A percentile compares a stretch with the other conserved stretches of the same genome.
phyloP scores from a whole-genome alignment of 1,140 invertebrate species.

The Venustaconcha ellipsiformis region DNA sequence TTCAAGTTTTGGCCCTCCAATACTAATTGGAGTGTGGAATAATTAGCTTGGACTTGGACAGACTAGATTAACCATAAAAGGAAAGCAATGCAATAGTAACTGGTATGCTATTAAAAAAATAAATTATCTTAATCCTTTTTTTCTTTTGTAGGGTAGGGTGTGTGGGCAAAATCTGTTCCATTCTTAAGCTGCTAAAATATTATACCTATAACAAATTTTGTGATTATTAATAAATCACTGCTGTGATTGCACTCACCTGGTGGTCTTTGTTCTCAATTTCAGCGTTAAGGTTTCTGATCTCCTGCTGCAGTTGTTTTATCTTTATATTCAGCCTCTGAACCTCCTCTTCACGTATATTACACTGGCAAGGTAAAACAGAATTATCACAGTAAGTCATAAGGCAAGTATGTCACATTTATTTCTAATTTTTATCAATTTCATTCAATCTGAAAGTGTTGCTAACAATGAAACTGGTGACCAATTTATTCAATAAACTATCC shows the following conservation, averaged over 20 bases:
- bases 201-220: neutral
- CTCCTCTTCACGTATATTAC: conserved; percentile 62
- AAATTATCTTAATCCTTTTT: neutral
- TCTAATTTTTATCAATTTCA: too few species aligned
- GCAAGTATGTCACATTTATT: neutral
- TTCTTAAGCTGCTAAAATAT: neutral
- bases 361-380: conserved; percentile 31
- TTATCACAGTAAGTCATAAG: neutral
- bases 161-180: neutral
- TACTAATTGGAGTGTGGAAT: too few species aligned
- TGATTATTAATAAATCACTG: neutral
- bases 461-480: too few species aligned
- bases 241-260: conserved; percentile 37
- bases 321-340: conserved; percentile 55
- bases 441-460: too few species aligned
- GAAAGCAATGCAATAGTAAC: neutral
- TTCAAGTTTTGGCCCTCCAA: too few species aligned
- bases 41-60: too few species aligned
- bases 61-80: neutral
- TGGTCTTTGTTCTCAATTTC: conserved; percentile 49
- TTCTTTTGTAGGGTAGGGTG: too few species aligned
- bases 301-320: conserved; percentile 61
- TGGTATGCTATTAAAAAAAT: neutral
- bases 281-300: conserved; percentile 50
- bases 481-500: too few species aligned